Percentiles rank a stretch among this genome's conserved stretches.
Conservation (phyloP, 2,113 vertebrate species). For the Zosterops japonicus region DNA sequence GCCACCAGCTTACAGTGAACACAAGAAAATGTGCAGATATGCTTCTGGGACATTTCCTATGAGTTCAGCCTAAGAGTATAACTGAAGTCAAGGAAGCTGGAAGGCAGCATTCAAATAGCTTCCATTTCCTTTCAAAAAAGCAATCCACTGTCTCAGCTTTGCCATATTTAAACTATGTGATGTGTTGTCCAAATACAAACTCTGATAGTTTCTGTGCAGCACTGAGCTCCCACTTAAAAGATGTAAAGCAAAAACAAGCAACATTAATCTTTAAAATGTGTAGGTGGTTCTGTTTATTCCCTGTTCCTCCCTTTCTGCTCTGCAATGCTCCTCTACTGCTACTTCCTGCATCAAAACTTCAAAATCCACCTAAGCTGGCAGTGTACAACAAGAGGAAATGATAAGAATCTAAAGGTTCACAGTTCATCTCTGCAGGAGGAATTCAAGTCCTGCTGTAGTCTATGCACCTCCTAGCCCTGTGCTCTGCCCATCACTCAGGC, state of each 20-base stretch:
- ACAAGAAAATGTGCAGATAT: fast-evolving
- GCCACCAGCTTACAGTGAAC: background rate
- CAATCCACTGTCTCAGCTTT: background rate
- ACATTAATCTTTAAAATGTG: background rate
- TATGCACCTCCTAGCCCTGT: background rate
- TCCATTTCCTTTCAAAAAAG: background rate
- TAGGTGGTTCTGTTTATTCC: background rate
- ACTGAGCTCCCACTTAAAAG: slow-evolving; percentile 36
- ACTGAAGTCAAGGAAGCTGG: background rate
- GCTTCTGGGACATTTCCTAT: background rate
- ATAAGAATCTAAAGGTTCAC: background rate
- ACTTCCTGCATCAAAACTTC: background rate
- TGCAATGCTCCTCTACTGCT: background rate
- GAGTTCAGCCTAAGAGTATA: background rate
- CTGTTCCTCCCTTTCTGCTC: background rate
- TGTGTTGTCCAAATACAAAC: slow-evolving; percentile 18
- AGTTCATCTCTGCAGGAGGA: background rate
- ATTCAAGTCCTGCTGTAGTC: background rate
- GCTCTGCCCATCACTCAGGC: background rate
- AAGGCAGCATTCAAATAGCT: background rate
- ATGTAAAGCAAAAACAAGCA: background rate
- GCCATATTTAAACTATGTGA: background rate
- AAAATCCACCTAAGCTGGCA: background rate
- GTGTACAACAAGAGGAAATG: fast-evolving
- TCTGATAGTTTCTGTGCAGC: background rate